phyloP scores from a whole-genome alignment of 2,113 vertebrate genomes.

The Strix aluco region DNA sequence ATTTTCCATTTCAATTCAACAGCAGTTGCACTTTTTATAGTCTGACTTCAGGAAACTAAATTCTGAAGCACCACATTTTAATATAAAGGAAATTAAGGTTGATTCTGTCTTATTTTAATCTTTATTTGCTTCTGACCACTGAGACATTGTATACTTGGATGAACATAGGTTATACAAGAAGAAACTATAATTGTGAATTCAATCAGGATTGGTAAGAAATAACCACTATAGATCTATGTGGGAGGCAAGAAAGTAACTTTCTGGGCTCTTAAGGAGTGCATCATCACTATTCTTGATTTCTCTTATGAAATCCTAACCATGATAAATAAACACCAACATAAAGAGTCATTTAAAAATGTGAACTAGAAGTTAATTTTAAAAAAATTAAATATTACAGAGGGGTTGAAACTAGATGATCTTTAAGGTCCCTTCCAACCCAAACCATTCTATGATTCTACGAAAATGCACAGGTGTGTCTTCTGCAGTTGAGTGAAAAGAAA shows the following conservation, averaged over 20 bases:
- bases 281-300: not conserved
- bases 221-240: not conserved
- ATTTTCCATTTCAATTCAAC: not conserved
- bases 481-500: not conserved
- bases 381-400: not conserved
- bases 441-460: too few species aligned
- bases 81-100: not conserved
- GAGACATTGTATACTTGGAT: not conserved
- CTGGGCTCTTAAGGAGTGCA: not conserved
- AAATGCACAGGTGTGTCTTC: not conserved
- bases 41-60: not conserved
- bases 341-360: not conserved
- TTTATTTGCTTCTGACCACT: not conserved
- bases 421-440: too few species aligned
- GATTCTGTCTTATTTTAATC: slow-evolving; percentile 6
- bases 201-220: not conserved
- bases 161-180: not conserved
- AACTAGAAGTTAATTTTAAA: not conserved
- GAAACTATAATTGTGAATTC: not conserved
- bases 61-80: not conserved
- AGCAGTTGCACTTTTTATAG: not conserved
- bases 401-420: too few species aligned
- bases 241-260: not conserved
- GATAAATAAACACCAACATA: not conserved
- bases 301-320: not conserved